Conservation (phyloP, 92 coral and sea anemone genomes). For the Heteractis magnifica region DNA sequence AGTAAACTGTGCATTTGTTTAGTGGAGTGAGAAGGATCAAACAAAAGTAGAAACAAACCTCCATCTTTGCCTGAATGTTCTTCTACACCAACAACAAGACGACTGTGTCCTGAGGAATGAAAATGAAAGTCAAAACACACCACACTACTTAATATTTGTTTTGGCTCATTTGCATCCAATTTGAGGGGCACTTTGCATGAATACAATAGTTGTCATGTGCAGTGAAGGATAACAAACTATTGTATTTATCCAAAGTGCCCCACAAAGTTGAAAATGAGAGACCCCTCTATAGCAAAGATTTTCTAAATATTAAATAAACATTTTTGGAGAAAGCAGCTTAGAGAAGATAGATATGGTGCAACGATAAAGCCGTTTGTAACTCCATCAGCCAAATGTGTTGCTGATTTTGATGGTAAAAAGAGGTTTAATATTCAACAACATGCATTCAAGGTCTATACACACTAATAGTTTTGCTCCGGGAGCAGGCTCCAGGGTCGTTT, state of each 20-base stretch:
- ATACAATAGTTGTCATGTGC: too few relatives aligned
- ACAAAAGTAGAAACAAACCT: constrained; percentile 73
- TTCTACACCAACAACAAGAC: constrained; percentile 89
- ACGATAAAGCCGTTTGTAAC: too few relatives aligned
- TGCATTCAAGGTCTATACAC: too few relatives aligned
- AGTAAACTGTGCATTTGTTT: constrained; percentile 84
- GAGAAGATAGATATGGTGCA: too few relatives aligned
- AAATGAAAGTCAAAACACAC: background rate
- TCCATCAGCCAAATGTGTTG: too few relatives aligned
- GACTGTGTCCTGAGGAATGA: constrained; percentile 80
- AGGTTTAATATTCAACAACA: too few relatives aligned
- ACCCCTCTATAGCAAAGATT: background rate
- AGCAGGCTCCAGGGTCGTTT: too few relatives aligned
- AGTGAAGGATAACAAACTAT: too few relatives aligned
- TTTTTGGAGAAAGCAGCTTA: background rate
- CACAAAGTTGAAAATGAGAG: too few relatives aligned
- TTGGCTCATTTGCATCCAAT: background rate
- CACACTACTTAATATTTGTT: background rate
- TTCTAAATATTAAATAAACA: background rate
- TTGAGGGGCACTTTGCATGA: background rate
- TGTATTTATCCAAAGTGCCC: too few relatives aligned
- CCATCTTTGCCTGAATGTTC: constrained; percentile 86
- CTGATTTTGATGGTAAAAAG: too few relatives aligned
- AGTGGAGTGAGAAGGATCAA: constrained; percentile 91
- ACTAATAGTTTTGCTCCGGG: too few relatives aligned